Conservation (phyloP, 2,113 vertebrate genomes). For the Aleadryas rufinucha region DNA sequence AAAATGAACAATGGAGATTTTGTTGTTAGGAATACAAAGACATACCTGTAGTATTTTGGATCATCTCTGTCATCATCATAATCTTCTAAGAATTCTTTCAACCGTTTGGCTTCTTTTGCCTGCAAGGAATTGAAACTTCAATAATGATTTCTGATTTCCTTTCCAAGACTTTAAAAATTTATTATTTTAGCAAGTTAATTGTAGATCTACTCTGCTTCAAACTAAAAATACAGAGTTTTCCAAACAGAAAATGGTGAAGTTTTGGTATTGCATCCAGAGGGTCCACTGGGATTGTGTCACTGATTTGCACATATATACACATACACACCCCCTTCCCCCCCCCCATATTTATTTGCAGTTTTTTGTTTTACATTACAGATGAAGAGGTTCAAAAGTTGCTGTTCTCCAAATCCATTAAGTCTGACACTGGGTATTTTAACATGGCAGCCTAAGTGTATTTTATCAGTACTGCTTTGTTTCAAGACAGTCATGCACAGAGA, state of each 20-base stretch:
- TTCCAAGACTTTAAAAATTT: not conserved
- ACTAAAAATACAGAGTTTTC: not conserved
- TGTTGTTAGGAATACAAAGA: not conserved
- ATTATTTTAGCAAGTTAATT: not conserved
- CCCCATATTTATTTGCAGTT: not conserved
- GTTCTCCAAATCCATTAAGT: not conserved
- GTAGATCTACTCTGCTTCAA: not conserved
- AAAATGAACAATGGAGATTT: not conserved
- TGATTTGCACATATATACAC: not conserved
- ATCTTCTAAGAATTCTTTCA: slow-evolving; percentile 98
- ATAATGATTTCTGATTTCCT: not conserved
- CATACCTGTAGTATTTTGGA: slow-evolving; percentile 95
- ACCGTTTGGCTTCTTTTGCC: slow-evolving; percentile 95
- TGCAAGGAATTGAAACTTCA: slow-evolving; percentile 42
- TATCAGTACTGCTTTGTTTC: not conserved
- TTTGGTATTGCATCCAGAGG: not conserved
- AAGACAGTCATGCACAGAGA: not conserved
- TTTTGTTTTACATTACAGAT: not conserved
- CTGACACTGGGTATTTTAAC: not conserved
- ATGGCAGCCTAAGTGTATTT: not conserved
- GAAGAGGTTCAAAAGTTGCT: not conserved
- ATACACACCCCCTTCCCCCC: no score
- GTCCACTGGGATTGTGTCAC: not conserved
- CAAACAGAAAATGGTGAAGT: not conserved
- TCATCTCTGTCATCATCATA: slow-evolving; percentile 98